phyloP scores from a whole-genome alignment of 2,888 invertebrate species.

The Thelaira solivaga region DNA sequence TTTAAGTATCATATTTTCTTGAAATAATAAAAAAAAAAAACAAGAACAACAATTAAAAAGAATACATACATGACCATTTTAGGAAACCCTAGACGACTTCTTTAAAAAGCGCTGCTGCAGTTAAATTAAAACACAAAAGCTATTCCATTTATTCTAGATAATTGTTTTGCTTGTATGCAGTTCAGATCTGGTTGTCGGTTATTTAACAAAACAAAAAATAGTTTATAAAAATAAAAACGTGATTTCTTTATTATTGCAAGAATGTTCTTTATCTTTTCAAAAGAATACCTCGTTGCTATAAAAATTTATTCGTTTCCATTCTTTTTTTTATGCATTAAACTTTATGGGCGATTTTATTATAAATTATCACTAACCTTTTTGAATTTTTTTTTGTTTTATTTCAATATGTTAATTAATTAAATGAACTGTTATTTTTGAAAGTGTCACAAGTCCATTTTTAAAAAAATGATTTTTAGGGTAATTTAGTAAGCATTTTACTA shows the following conservation, averaged over 20 bases:
- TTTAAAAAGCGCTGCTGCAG: conserved; percentile 34
- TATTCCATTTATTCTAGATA: conserved; percentile 20
- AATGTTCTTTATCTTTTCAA: neutral
- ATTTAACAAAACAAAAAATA: neutral
- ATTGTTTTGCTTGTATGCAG: neutral
- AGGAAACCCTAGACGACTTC: conserved; percentile 43
- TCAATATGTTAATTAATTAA: too few relatives aligned
- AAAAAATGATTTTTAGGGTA: too few relatives aligned
- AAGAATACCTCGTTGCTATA: too few relatives aligned
- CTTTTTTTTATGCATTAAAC: too few relatives aligned
- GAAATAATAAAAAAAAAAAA: neutral
- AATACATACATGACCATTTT: conserved; percentile 45
- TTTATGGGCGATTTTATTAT: too few relatives aligned
- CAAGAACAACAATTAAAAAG: conserved; percentile 16
- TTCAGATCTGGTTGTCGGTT: neutral
- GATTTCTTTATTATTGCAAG: conserved; percentile 23
- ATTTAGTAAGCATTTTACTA: too few relatives aligned
- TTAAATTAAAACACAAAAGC: conserved; percentile 16
- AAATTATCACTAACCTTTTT: too few relatives aligned
- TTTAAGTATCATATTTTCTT: conserved; percentile 25
- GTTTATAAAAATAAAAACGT: neutral
- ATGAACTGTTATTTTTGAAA: too few relatives aligned
- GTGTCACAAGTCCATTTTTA: too few relatives aligned
- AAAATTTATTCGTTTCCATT: too few relatives aligned
- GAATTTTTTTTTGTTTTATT: too few relatives aligned